These are phyloP conservation scores for Drosophila dives DNA, from an alignment of 2,888 invertebrate genomes.

Conservation along the genomic window DNA sequence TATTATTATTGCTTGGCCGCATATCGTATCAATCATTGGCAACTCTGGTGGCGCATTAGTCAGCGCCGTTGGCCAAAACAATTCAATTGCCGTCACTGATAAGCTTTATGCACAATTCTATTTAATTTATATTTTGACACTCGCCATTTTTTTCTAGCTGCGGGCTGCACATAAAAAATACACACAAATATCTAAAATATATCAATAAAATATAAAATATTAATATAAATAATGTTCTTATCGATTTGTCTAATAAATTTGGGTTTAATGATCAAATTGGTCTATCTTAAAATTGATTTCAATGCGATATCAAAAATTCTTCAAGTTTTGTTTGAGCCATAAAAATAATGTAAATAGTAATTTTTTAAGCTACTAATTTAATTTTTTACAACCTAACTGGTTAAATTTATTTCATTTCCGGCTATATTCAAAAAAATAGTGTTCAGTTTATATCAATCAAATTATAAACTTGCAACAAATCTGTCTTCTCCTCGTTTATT, in stretches of 20 bases:
- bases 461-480: neutral
- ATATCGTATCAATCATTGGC: conserved; percentile 70
- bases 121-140: conserved; percentile 76
- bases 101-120: conserved; percentile 70
- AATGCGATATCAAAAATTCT: neutral
- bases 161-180: neutral
- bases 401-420: too few relatives aligned
- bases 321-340: too few relatives aligned
- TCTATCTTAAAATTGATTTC: neutral
- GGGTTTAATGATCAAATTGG: neutral
- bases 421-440: neutral
- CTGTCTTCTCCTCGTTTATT: neutral
- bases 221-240: neutral
- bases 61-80: conserved; percentile 68
- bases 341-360: neutral
- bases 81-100: conserved; percentile 63
- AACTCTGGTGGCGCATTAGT: conserved; percentile 78
- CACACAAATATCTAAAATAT: neutral
- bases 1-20: conserved; percentile 25
- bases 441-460: neutral
- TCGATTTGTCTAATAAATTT: neutral
- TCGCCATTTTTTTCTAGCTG: conserved; percentile 40
- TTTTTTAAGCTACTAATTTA: too few relatives aligned
- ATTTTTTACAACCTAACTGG: too few relatives aligned
- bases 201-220: neutral